These are phyloP conservation scores for Regulus satrapa DNA, from an alignment of 2,113 vertebrate species.

Conservation along the genomic window DNA sequence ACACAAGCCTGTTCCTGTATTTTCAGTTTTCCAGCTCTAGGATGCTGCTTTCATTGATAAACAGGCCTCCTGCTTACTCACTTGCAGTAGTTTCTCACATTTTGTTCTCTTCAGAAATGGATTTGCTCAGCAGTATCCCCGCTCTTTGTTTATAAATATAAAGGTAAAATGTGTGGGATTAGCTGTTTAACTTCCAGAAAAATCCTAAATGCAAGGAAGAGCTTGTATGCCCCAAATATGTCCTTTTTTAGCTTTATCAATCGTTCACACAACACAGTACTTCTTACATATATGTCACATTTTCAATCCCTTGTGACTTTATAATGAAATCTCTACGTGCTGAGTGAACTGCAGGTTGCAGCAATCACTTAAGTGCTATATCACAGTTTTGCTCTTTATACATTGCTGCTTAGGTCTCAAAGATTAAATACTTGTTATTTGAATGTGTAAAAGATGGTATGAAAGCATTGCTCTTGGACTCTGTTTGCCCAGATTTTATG, in stretches of 20 bases:
- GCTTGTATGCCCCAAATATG: not conserved
- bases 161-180: not conserved
- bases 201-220: not conserved
- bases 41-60: not conserved
- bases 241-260: not conserved
- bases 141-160: not conserved
- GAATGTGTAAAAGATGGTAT: not conserved
- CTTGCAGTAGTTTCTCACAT: not conserved
- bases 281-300: not conserved
- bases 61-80: not conserved
- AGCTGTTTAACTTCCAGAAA: not conserved
- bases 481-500: not conserved
- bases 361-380: not conserved
- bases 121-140: not conserved
- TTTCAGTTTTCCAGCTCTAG: not conserved
- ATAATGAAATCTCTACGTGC: not conserved
- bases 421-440: not conserved
- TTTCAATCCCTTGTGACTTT: not conserved
- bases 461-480: not conserved
- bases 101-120: not conserved
- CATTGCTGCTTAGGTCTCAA: not conserved
- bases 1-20: not conserved
- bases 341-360: not conserved
- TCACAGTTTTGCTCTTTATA: not conserved
- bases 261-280: not conserved